phyloP scores from a whole-genome alignment of 2,113 vertebrate genomes.

The Perognathus longimembris region DNA sequence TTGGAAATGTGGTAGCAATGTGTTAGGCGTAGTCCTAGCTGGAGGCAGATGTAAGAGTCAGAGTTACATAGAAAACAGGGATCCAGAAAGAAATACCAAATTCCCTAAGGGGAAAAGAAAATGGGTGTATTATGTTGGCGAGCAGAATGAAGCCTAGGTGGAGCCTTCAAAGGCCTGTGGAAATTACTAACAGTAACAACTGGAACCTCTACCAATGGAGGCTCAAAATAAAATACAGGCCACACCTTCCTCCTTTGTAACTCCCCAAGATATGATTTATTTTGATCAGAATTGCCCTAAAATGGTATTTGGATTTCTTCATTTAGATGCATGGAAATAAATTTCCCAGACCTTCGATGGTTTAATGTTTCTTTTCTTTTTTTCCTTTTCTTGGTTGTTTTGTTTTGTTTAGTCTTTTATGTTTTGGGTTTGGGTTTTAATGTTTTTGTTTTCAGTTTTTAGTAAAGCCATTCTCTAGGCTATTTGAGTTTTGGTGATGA shows the following conservation, averaged over 20 bases:
- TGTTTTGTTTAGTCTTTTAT: too few relatives aligned
- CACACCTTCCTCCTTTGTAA: background rate
- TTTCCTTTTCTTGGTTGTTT: too few relatives aligned
- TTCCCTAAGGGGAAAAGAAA: constrained; percentile 12
- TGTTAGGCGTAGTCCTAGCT: constrained; percentile 66
- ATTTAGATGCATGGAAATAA: constrained; percentile 27
- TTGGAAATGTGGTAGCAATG: constrained; percentile 75
- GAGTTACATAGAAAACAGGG: constrained; percentile 50
- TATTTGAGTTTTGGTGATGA: background rate
- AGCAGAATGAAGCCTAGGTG: constrained; percentile 14
- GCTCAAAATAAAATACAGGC: background rate
- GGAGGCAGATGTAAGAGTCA: constrained; percentile 64
- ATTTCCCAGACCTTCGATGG: background rate
- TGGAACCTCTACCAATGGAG: constrained; percentile 46
- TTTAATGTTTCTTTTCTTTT: background rate
- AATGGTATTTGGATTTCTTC: background rate
- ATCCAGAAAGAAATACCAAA: constrained; percentile 67
- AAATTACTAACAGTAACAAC: constrained; percentile 62
- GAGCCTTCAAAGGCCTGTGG: constrained; percentile 57
- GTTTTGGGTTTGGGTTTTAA: too few relatives aligned
- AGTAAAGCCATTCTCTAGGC: background rate
- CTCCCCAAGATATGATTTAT: background rate
- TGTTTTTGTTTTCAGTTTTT: too few relatives aligned
- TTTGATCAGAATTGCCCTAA: background rate
- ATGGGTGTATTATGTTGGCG: constrained; percentile 56